phyloP scores from a whole-genome alignment of 1,140 invertebrate genomes.

The Gerris buenoi region DNA sequence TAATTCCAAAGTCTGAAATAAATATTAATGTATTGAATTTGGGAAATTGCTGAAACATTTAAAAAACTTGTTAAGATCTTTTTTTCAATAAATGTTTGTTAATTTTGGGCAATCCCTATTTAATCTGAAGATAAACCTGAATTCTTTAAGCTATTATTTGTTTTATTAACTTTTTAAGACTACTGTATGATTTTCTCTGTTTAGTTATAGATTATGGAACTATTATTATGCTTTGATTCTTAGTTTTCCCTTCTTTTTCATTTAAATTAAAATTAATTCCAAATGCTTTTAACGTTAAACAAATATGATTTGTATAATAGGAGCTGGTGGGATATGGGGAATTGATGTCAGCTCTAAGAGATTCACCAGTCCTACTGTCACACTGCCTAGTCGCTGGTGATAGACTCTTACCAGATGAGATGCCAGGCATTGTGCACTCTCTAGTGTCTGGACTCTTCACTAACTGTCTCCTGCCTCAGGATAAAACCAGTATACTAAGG shows the following conservation, averaged over 20 bases:
- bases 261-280: not conserved
- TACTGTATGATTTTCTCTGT: too few species aligned
- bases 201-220: not conserved
- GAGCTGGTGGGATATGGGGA: slow-evolving; percentile 61
- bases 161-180: too few species aligned
- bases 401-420: slow-evolving; percentile 39
- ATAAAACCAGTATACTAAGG: slow-evolving; percentile 61
- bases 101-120: too few species aligned
- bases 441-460: slow-evolving; percentile 71
- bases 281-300: not conserved
- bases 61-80: too few species aligned
- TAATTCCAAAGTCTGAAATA: too few species aligned
- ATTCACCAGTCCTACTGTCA: slow-evolving; percentile 64
- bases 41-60: too few species aligned
- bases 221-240: not conserved
- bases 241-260: not conserved
- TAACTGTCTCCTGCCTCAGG: slow-evolving; percentile 61
- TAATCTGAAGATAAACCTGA: too few species aligned
- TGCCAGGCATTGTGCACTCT: slow-evolving; percentile 50
- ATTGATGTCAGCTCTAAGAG: slow-evolving; percentile 57
- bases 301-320: too few species aligned
- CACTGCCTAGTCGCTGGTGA: slow-evolving; percentile 66
- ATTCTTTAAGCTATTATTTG: too few species aligned
- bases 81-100: too few species aligned
- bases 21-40: too few species aligned